Percentiles rank a stretch among this genome's conserved stretches.
These are phyloP conservation scores for Heliopora coerulea DNA, from an alignment of 92 coral and sea anemone genomes.

Conservation along the genomic window DNA sequence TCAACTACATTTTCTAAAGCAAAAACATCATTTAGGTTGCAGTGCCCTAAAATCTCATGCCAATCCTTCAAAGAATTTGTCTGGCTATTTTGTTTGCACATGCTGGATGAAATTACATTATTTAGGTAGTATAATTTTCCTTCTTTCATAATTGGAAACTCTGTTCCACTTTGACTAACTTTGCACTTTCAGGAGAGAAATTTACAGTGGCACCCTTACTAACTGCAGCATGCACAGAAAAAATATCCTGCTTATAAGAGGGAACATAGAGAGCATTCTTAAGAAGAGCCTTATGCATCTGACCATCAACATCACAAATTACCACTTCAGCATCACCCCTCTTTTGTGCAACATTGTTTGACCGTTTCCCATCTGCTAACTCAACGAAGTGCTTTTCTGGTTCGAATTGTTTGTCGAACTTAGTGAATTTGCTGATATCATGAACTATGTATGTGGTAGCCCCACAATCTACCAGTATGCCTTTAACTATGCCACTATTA, in stretches of 20 bases:
- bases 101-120: conserved; percentile 17
- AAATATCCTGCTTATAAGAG: conserved; percentile 36
- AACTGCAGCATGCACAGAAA: conserved; percentile 19
- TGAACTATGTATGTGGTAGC: conserved; percentile 6
- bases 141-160: conserved; percentile 4
- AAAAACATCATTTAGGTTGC: conserved; percentile 24
- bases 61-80: conserved; percentile 12
- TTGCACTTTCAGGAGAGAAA: conserved; percentile 18
- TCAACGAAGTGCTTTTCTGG: conserved; percentile 38
- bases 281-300: conserved; percentile 20
- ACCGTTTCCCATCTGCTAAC: conserved; percentile 36
- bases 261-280: conserved; percentile 32
- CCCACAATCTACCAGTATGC: neutral
- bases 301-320: conserved; percentile 35
- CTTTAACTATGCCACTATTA: neutral
- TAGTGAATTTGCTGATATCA: neutral
- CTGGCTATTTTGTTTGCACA: conserved; percentile 13
- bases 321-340: conserved; percentile 40
- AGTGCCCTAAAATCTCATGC: conserved; percentile 42
- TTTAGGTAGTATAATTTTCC: conserved; percentile 27
- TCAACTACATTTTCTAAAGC: conserved; percentile 20
- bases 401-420: conserved; percentile 7
- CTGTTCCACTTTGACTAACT: conserved; percentile 35
- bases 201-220: conserved; percentile 29
- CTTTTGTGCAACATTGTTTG: conserved; percentile 39